Evolutionary conservation across 2,888 invertebrate genomes (phyloP), one percentile per base, ranked within the genome.

Genomic region (Phortica okadai): DNA sequence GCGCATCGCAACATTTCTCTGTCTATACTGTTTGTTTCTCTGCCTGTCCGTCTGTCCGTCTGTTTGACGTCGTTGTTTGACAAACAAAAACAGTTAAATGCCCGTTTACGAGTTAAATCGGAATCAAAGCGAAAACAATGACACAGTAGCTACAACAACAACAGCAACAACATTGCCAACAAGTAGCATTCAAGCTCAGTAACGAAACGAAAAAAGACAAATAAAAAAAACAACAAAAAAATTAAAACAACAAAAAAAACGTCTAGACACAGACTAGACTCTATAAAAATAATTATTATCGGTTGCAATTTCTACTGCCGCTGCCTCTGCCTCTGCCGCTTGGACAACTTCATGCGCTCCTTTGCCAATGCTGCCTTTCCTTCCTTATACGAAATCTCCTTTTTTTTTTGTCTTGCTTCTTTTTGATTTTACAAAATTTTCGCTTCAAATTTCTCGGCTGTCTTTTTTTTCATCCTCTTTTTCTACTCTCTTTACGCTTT

Each of bases 201-300:
- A 33, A 5, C 33, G 33, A 33, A 33, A 33, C 33, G 90, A 90
- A 81, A 75, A 81, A 80, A 42, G 78, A 80, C 82, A 84, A 81
- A 79, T 81, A 84, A 89, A 90, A 90, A 81, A 75, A 81, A 80
- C 45, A 79, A 80, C 82, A 84, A 81, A 79, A 78, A 81, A 84
- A 80, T 81, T 86, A 81, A 75, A 81, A 80, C 45, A 79, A 80
- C 81, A 84, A 89, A 90, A 90, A 90, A 86, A 83, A 85, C 88
- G 91, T 91, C 91, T 91, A 90, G 90, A 90, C 90, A 89, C 83
- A 90, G 90, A 90, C 90, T 91, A 90, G 90, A 90, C 90, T 91
- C 90, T 90, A 90, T 90, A 90, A 90, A 90, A 91, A 90, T 90
- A 90, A 90, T 90, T 90, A 90, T 90, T 90, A 90, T 90, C 90